Conservation (phyloP, 23 tunicate species). For the Styela clava region DNA sequence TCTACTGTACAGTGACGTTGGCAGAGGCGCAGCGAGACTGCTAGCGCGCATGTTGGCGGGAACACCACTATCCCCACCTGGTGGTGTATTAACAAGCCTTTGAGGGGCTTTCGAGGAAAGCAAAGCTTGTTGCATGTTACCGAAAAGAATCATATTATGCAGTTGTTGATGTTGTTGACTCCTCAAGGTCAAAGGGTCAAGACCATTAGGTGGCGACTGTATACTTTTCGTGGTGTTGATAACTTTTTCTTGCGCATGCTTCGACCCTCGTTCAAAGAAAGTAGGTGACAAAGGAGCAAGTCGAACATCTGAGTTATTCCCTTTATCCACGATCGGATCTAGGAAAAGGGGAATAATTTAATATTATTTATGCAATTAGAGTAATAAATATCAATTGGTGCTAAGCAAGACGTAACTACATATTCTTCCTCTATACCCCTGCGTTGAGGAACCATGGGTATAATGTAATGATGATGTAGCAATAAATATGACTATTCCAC, state of each 20-base stretch:
- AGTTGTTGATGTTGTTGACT: background rate
- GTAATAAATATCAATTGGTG: too few species aligned
- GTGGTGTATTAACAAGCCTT: background rate
- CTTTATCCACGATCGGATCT: background rate
- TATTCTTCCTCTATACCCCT: too few species aligned
- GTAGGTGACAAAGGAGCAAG: background rate
- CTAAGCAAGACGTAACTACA: too few species aligned
- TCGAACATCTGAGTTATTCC: background rate
- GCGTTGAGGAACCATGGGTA: too few species aligned
- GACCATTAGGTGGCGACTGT: background rate
- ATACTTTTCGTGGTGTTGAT: background rate
- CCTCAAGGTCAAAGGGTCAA: background rate
- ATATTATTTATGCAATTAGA: background rate
- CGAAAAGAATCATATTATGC: conserved; percentile 3
- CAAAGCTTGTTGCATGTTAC: background rate
- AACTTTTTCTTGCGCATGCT: background rate
- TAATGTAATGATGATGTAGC: too few species aligned
- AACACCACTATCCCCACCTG: background rate
- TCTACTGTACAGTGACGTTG: conserved; percentile 18
- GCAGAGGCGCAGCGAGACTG: background rate
- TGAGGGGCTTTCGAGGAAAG: background rate
- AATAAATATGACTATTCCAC: too few species aligned
- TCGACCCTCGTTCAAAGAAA: background rate
- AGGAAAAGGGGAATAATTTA: background rate
- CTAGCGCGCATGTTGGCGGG: background rate